phyloP scores from a whole-genome alignment of 2,113 vertebrate species.

The Pelmatolapia mariae region DNA sequence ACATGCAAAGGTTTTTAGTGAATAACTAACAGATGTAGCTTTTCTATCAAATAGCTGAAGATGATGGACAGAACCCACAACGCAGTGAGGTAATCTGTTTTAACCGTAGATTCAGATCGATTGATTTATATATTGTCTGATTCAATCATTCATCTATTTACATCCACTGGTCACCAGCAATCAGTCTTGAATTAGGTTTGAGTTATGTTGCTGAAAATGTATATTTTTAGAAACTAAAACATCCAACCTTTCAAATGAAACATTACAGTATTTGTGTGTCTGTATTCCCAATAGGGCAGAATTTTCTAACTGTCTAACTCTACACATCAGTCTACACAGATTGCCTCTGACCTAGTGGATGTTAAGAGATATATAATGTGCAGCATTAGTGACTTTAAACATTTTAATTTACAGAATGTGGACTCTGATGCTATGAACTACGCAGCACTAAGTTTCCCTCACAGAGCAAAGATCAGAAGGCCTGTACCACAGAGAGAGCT shows the following conservation, averaged over 20 bases:
- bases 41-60: not conserved
- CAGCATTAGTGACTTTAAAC: rapidly evolving
- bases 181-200: rapidly evolving
- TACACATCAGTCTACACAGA: rapidly evolving
- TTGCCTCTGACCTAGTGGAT: rapidly evolving
- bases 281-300: no score
- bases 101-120: not conserved
- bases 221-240: no score
- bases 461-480: not conserved
- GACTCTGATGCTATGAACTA: not conserved
- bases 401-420: not conserved
- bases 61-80: not conserved
- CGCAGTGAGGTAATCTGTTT: not conserved
- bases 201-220: no score
- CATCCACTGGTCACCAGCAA: not conserved
- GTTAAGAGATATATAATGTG: not conserved
- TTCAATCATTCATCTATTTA: not conserved
- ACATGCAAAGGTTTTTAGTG: not conserved
- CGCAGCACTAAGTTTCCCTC: not conserved
- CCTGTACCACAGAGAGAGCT: not conserved
- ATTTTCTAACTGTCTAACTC: not conserved
- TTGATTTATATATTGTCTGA: not conserved
- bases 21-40: not conserved
- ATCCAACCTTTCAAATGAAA: no score
- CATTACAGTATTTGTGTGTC: no score